Base-by-base conservation (phyloP, 1,140 invertebrate species). In the Aphelenchoides fujianensis region DNA sequence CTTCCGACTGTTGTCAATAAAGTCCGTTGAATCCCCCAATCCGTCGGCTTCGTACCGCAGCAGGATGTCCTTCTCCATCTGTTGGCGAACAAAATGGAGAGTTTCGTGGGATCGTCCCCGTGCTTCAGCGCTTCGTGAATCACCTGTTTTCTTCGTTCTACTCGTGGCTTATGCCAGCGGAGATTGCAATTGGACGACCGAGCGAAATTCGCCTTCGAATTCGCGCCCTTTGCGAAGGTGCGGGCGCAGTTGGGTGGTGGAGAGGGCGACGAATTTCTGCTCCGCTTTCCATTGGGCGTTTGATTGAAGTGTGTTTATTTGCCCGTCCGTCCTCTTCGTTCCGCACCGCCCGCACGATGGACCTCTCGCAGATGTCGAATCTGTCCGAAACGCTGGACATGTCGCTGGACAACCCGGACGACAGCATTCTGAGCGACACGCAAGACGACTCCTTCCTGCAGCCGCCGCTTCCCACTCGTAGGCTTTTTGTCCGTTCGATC, bases 21-120 rank as follows among this genome's bases (percentile, higher is more conserved):
- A 48, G 12, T 48, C 12, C 23, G 12, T 12, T 48, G 41, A 48
- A 48, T n/a, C n/a, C 41, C 12, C 23, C 41, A 48, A 48, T 16
- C 41, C 41, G 41, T 67, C 98, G 86, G 30, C 16, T n/a, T 98
- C 94, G 2, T 90, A 87, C 67, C 92, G 88, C 54, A 97, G 85
- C 37, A 99, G 86, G 86, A 99, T 98, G 84, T 99, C 97, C 55
- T 93, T 89, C 87, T 97, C 94, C 0, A 92, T 93, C 87, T 99
- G 92, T 99, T 99, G 1, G 96, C 97, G 87, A 93, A 98, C 16
- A 99, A 81, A 12, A 98, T 86, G 23, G 89, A 89, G 71, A 96
- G 84, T 83, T 93, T 85, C 0, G 92, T 93, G 19, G 87, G 86
- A 85, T 98, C 95, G n/a, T 88, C 87, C 3, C 89, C 86, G 83